Evolutionary conservation across 2,888 invertebrate genomes (phyloP).

Genomic region (Anodontia alba): DNA sequence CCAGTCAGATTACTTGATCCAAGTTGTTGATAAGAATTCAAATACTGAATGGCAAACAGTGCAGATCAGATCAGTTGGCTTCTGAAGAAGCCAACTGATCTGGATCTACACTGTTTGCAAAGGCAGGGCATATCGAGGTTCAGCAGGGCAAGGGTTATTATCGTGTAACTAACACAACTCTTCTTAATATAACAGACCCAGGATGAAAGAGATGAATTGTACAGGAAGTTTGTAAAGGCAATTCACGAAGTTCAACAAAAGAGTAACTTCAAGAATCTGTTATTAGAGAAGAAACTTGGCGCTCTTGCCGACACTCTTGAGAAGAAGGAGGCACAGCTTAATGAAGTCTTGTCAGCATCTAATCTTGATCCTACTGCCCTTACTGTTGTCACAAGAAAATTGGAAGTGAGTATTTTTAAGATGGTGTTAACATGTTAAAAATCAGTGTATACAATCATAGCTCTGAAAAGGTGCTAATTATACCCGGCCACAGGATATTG

Average conservation of each 20-base stretch:
- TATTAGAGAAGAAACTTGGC: conserved; percentile 91
- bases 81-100: too few species aligned
- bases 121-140: too few species aligned
- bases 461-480: too few species aligned
- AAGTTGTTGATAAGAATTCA: too few species aligned
- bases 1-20: too few species aligned
- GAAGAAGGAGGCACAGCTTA: conserved; percentile 89
- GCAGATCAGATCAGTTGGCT: too few species aligned
- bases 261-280: conserved; percentile 91
- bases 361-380: conserved; percentile 87
- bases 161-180: too few species aligned
- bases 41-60: too few species aligned
- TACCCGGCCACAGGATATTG: too few species aligned
- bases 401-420: conserved; percentile 87
- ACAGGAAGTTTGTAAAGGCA: conserved; percentile 92
- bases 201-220: conserved; percentile 92
- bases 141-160: too few species aligned
- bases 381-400: conserved; percentile 86
- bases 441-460: not conserved
- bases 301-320: conserved; percentile 89
- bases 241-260: conserved; percentile 95
- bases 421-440: too few species aligned
- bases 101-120: too few species aligned
- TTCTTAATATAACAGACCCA: conserved; percentile 85
- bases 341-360: conserved; percentile 88